A percentile compares a stretch with the other conserved stretches of the same genome.
Conservation (phyloP, 2,113 vertebrate genomes). For the Perognathus longimembris region DNA sequence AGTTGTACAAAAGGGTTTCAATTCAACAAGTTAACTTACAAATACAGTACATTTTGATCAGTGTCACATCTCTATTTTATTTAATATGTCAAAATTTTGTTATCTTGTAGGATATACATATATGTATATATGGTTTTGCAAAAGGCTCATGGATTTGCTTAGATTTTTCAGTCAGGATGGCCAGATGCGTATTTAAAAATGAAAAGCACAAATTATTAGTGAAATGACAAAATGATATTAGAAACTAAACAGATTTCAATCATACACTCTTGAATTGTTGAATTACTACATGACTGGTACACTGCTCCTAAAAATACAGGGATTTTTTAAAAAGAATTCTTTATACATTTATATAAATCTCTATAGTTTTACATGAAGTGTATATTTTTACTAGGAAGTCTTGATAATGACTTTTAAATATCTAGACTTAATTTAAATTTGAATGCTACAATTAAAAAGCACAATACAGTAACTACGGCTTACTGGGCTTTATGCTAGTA, state of each 20-base stretch:
- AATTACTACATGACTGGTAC: background rate
- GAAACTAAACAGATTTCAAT: background rate
- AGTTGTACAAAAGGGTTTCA: no score
- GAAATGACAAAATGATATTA: background rate
- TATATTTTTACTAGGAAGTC: background rate
- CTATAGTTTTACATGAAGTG: background rate
- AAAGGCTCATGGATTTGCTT: background rate
- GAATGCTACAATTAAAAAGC: background rate
- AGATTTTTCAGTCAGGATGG: background rate
- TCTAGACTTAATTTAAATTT: background rate
- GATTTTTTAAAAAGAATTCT: background rate
- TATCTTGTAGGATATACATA: background rate
- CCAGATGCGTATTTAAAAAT: conserved; percentile 26
- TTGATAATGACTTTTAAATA: conserved; percentile 13
- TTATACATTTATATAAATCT: background rate
- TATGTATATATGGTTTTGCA: background rate
- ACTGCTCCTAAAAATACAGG: background rate
- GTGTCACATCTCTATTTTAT: background rate
- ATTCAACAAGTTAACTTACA: no score
- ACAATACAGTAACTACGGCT: background rate
- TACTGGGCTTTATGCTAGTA: background rate
- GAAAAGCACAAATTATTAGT: background rate
- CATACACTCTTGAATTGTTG: background rate
- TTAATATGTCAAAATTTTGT: background rate
- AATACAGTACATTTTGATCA: background rate